Conservation (phyloP, 64 coral and sea anemone genomes). For the Montipora foliosa region DNA sequence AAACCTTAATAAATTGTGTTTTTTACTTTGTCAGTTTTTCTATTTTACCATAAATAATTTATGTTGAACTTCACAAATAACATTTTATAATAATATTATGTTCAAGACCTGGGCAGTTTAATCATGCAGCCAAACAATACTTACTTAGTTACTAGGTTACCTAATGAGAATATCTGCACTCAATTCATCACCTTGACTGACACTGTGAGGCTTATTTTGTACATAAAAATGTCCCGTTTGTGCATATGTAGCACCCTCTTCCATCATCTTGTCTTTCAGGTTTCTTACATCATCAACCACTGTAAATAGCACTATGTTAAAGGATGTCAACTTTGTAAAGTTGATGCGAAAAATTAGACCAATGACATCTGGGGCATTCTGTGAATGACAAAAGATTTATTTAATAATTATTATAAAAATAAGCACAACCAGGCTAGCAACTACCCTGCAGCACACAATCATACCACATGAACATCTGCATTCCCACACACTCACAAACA, state of each 20-base stretch:
- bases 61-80: not conserved
- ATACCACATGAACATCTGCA: not conserved
- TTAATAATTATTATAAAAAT: not conserved
- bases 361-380: conserved; percentile 20
- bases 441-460: no score
- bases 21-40: not conserved
- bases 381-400: not conserved
- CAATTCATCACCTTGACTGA: not conserved
- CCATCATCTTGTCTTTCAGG: conserved; percentile 7
- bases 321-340: conserved; percentile 37
- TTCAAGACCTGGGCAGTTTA: not conserved
- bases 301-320: conserved; percentile 28
- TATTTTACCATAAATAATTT: not conserved
- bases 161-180: not conserved
- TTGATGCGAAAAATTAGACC: not conserved
- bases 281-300: conserved; percentile 8
- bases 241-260: conserved; percentile 10
- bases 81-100: not conserved
- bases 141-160: not conserved
- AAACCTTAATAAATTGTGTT: not conserved
- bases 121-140: not conserved
- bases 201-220: not conserved
- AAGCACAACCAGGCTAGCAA: not conserved
- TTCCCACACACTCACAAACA: no score
- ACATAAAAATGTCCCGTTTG: conserved; percentile 42